Evolutionary conservation across 2,888 invertebrate species (phyloP).

Genomic region (Campoletis raptor): DNA sequence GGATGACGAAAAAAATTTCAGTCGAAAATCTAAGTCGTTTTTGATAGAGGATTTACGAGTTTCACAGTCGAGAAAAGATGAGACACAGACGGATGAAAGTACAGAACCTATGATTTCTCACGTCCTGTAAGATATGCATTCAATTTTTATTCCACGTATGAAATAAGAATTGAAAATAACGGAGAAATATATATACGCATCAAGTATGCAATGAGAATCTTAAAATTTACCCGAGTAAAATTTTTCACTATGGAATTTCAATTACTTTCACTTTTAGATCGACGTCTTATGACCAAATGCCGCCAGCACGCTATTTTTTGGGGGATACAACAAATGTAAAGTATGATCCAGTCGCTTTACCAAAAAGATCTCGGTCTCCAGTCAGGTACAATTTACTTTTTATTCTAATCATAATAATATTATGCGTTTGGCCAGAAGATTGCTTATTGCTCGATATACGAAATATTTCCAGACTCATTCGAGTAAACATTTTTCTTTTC

Average conservation of each 20-base stretch:
- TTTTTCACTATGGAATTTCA: slow-evolving; percentile 29
- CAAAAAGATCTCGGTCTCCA: slow-evolving; percentile 49
- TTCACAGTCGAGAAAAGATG: slow-evolving; percentile 26
- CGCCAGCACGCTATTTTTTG: slow-evolving; percentile 44
- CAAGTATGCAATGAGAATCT: not conserved
- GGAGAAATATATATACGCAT: not conserved
- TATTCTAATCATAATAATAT: not conserved
- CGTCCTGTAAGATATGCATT: slow-evolving; percentile 56
- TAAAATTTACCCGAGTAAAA: slow-evolving; percentile 20
- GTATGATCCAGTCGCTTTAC: slow-evolving; percentile 34
- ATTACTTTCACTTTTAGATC: slow-evolving; percentile 39
- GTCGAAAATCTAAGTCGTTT: slow-evolving; percentile 35
- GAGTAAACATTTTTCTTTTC: not conserved
- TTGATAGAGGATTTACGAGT: slow-evolving; percentile 28
- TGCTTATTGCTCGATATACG: not conserved
- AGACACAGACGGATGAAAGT: slow-evolving; percentile 19
- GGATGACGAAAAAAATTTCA: slow-evolving; percentile 24
- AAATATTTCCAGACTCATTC: not conserved
- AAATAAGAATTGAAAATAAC: not conserved
- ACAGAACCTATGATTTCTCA: slow-evolving; percentile 56
- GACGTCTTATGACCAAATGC: slow-evolving; percentile 40
- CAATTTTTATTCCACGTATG: slow-evolving; percentile 30
- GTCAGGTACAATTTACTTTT: slow-evolving; percentile 35
- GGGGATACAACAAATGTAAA: slow-evolving; percentile 32
- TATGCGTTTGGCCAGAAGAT: no score